Percentiles rank a stretch among this genome's conserved stretches.
These are phyloP conservation scores for Sebastes variabilis DNA, from an alignment of 2,797 vertebrate genomes.

Conservation along the genomic window DNA sequence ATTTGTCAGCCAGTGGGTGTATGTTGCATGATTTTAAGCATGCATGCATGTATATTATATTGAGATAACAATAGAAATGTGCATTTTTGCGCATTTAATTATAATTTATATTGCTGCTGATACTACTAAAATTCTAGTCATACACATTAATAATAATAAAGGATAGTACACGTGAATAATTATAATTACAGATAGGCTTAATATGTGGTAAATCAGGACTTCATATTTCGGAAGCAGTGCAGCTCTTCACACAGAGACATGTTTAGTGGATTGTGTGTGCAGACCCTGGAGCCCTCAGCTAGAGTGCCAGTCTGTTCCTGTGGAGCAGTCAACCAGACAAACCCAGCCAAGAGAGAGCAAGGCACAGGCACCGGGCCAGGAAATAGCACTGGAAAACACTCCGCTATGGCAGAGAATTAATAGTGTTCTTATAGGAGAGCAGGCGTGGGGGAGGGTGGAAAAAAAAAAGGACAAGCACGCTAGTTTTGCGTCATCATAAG, in stretches of 20 bases:
- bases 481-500: constrained; percentile 38
- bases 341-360: constrained; percentile 80
- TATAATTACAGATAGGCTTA: constrained; percentile 3
- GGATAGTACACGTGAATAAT: neutral
- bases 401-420: constrained; percentile 72
- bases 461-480: constrained; percentile 22
- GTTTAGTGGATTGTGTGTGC: constrained; percentile 77
- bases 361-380: constrained; percentile 77
- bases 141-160: neutral
- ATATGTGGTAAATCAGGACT: constrained; percentile 38
- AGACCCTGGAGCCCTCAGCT: constrained; percentile 80
- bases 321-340: constrained; percentile 81
- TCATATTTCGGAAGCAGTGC: constrained; percentile 50
- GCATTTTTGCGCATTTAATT: neutral
- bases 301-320: constrained; percentile 86
- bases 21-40: neutral
- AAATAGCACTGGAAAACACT: constrained; percentile 77
- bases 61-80: neutral
- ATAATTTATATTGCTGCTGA: neutral
- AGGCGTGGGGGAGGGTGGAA: constrained; percentile 17
- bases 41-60: neutral
- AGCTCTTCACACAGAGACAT: constrained; percentile 73
- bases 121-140: neutral
- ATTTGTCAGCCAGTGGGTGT: neutral
- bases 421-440: constrained; percentile 67